Conservation (phyloP, 2,113 vertebrate species). For the Passer domesticus region DNA sequence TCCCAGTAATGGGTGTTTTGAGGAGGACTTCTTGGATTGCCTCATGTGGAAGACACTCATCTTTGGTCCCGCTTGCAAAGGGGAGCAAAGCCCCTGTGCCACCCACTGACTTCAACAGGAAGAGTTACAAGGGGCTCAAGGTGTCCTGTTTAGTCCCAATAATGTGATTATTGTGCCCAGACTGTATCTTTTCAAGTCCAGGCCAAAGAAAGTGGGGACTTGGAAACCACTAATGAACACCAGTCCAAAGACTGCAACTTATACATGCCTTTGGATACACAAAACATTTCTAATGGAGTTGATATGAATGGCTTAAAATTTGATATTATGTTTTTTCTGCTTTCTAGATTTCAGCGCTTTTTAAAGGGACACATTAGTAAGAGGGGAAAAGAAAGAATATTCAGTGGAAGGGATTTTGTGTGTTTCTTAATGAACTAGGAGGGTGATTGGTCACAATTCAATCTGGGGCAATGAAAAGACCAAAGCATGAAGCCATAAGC, state of each 20-base stretch:
- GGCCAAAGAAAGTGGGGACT: background rate
- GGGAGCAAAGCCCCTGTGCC: background rate
- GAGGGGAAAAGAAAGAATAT: background rate
- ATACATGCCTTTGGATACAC: background rate
- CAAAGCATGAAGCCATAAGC: background rate
- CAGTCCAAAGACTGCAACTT: background rate
- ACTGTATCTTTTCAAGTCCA: background rate
- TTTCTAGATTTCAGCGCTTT: background rate
- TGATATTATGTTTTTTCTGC: background rate
- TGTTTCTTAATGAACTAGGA: background rate
- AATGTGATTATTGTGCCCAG: background rate
- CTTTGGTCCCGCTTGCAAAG: background rate
- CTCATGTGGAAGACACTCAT: background rate
- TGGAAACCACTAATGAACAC: background rate
- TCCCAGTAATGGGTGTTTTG: background rate
- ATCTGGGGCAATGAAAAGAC: background rate
- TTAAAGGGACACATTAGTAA: background rate
- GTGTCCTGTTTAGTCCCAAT: background rate
- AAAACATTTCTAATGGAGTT: background rate
- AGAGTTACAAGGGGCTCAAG: background rate
- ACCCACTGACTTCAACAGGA: background rate
- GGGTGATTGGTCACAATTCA: background rate
- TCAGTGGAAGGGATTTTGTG: background rate
- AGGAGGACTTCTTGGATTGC: background rate
- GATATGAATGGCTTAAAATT: background rate